Conservation (phyloP, 2,888 invertebrate species). For the Microctonus brassicae region DNA sequence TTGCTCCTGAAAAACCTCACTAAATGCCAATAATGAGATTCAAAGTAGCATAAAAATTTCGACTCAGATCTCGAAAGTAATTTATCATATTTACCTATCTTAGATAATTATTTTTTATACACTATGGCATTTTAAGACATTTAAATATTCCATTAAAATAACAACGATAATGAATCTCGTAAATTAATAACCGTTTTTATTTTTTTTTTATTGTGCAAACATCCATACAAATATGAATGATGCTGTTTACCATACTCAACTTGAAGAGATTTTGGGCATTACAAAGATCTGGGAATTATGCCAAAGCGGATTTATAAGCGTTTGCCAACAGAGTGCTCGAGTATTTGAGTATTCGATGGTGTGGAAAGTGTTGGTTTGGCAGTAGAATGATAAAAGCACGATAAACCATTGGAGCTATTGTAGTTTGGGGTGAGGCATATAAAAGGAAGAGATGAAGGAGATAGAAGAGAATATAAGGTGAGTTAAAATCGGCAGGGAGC, state of each 20-base stretch:
- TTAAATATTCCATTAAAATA: no score
- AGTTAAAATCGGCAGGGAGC: slow-evolving; percentile 28
- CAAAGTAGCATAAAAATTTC: no score
- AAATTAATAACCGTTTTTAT: no score
- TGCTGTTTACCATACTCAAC: neutral
- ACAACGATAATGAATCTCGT: no score
- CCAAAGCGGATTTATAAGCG: slow-evolving; percentile 38
- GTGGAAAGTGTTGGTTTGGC: slow-evolving; percentile 50
- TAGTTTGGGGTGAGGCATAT: neutral
- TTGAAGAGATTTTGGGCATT: slow-evolving; percentile 24
- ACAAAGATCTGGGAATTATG: slow-evolving; percentile 24
- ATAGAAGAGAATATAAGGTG: neutral
- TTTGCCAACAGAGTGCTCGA: slow-evolving; percentile 36
- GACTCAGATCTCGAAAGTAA: no score
- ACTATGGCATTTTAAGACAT: no score
- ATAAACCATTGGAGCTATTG: slow-evolving; percentile 50
- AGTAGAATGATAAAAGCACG: slow-evolving; percentile 60
- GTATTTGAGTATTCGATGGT: slow-evolving; percentile 39
- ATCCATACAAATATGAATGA: neutral
- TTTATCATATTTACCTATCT: no score
- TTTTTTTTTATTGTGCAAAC: neutral
- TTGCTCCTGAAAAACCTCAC: no score
- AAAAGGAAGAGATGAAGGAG: no score
- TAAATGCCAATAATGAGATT: no score
- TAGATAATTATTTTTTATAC: no score